These are phyloP conservation scores for Butastur rufipennis DNA, from an alignment of 2,113 vertebrate genomes.

Conservation along the genomic window DNA sequence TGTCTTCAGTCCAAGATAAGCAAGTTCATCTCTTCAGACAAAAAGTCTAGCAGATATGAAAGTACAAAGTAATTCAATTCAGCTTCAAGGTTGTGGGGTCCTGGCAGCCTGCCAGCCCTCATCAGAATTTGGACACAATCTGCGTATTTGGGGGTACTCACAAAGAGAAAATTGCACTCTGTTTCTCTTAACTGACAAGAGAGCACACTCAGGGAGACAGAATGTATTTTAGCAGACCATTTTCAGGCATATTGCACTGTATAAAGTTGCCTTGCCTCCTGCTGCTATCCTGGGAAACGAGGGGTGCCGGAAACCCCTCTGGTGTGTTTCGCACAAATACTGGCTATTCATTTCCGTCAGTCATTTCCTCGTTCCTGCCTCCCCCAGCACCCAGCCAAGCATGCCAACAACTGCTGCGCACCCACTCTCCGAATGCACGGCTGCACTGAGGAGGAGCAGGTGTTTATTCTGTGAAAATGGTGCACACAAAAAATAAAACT, in stretches of 20 bases:
- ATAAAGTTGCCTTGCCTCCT: background rate
- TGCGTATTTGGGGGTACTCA: fast-evolving
- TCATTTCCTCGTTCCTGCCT: background rate
- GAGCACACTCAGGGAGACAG: fast-evolving
- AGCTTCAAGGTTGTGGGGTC: background rate
- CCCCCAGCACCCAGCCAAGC: background rate
- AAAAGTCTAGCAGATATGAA: background rate
- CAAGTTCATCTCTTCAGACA: background rate
- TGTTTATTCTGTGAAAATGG: fast-evolving
- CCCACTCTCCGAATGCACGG: fast-evolving
- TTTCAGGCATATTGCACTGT: fast-evolving
- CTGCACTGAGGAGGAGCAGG: fast-evolving
- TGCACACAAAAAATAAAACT: fast-evolving
- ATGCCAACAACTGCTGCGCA: fast-evolving
- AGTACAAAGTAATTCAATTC: background rate
- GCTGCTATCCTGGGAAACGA: background rate
- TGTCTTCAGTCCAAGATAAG: background rate
- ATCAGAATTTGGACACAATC: fast-evolving
- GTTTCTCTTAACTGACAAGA: background rate
- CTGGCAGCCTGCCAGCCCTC: background rate
- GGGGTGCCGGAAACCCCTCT: background rate
- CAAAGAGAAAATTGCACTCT: fast-evolving
- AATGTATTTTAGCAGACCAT: fast-evolving
- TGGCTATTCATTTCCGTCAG: background rate
- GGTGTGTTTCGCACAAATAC: background rate